Conservation (phyloP, 2,888 invertebrate species). For the Dryobota labecula region DNA sequence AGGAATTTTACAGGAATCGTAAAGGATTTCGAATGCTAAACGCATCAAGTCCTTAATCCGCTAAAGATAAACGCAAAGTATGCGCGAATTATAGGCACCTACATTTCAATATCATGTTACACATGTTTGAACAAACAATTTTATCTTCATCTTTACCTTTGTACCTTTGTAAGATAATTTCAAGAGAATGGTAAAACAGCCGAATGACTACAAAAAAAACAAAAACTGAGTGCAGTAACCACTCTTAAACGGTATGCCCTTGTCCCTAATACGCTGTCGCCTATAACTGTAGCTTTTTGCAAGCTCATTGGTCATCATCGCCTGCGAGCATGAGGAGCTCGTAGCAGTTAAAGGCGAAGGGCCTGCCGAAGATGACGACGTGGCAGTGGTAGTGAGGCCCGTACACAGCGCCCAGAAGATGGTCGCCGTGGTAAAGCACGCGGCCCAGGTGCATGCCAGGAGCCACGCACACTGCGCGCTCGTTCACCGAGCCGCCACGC, state of each 20-base stretch:
- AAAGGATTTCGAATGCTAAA: constrained; percentile 13
- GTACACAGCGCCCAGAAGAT: constrained; percentile 75
- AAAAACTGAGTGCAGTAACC: background rate
- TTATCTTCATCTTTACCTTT: too few species aligned
- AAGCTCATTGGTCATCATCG: constrained; percentile 32
- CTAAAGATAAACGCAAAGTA: background rate
- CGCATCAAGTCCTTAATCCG: constrained; percentile 5
- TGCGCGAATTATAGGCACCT: background rate
- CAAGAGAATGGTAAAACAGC: constrained; percentile 5
- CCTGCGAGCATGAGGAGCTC: constrained; percentile 78
- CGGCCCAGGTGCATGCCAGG: constrained; percentile 77
- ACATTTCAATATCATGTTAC: too few species aligned
- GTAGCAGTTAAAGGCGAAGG: constrained; percentile 85
- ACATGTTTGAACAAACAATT: too few species aligned
- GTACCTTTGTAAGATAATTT: too few species aligned
- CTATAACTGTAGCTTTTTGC: background rate
- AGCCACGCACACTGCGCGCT: constrained; percentile 74
- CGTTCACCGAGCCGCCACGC: constrained; percentile 72
- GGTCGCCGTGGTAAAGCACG: constrained; percentile 75
- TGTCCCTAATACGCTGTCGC: constrained; percentile 5
- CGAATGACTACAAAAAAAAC: background rate
- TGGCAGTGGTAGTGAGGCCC: constrained; percentile 80
- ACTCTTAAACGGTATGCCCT: background rate
- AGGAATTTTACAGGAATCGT: background rate
- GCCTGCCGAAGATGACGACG: constrained; percentile 81